These are phyloP conservation scores for Tarsius wallacei DNA, from an alignment of 2,797 vertebrate genomes.

Conservation along the genomic window DNA sequence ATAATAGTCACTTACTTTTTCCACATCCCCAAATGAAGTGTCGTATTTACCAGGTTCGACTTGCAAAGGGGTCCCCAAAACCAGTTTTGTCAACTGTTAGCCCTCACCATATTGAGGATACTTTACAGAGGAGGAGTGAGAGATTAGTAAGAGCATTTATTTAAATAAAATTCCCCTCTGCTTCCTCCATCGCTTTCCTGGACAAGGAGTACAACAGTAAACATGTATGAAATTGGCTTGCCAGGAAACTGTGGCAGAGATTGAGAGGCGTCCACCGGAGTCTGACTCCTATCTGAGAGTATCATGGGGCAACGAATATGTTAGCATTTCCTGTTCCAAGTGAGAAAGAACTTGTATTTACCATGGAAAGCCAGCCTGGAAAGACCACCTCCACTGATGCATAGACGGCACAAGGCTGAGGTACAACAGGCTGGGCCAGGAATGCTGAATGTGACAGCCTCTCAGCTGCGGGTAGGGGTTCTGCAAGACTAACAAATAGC, in stretches of 20 bases:
- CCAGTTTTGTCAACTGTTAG: neutral
- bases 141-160: neutral
- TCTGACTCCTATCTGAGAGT: neutral
- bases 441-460: fast-evolving
- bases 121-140: too few relatives aligned
- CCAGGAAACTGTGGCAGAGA: neutral
- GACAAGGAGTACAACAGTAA: too few relatives aligned
- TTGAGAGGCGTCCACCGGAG: fast-evolving
- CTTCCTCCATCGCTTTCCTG: neutral
- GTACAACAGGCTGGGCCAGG: too few relatives aligned
- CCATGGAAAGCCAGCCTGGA: neutral
- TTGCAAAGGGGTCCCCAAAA: neutral
- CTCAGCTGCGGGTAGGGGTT: fast-evolving
- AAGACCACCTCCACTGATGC: fast-evolving
- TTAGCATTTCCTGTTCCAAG: neutral
- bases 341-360: neutral
- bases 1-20: neutral
- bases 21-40: neutral
- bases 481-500: neutral
- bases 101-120: neutral
- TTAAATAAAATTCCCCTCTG: neutral
- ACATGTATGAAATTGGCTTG: fast-evolving
- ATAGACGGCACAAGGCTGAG: neutral
- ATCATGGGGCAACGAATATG: fast-evolving
- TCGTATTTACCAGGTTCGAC: neutral